Percentiles rank a stretch among this genome's conserved stretches.
Conservation (phyloP, 2,888 invertebrate genomes). For the Hemithea aestivaria region DNA sequence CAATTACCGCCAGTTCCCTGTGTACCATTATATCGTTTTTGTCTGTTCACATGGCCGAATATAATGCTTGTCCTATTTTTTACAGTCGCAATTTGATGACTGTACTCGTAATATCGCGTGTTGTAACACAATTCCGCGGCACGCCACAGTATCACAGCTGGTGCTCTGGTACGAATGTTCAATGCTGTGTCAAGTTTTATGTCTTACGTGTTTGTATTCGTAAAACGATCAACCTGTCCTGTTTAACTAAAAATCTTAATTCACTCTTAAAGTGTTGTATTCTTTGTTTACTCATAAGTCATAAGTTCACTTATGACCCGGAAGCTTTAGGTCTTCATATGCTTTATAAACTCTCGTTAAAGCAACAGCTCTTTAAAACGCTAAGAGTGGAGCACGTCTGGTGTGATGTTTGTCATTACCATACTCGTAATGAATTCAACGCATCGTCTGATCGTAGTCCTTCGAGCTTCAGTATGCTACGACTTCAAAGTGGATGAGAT, state of each 20-base stretch:
- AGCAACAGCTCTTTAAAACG: too few relatives aligned
- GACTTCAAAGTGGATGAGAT: slow-evolving; percentile 30
- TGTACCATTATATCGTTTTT: slow-evolving; percentile 23
- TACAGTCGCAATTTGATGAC: slow-evolving; percentile 28
- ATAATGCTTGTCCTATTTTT: slow-evolving; percentile 30
- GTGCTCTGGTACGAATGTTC: slow-evolving; percentile 26
- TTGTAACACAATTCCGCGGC: slow-evolving; percentile 25
- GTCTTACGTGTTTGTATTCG: slow-evolving; percentile 23
- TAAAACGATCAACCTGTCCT: slow-evolving; percentile 20
- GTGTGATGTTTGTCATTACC: slow-evolving; percentile 16
- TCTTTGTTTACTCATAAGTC: slow-evolving; percentile 15
- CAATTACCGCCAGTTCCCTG: slow-evolving; percentile 17
- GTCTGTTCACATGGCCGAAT: slow-evolving; percentile 22
- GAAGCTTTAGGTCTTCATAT: too few relatives aligned
- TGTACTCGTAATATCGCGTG: slow-evolving; percentile 32
- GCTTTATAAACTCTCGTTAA: too few relatives aligned
- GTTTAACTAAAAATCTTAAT: too few relatives aligned
- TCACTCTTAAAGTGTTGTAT: too few relatives aligned
- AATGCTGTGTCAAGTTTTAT: slow-evolving; percentile 26
- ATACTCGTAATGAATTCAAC: slow-evolving; percentile 23
- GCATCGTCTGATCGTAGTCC: slow-evolving; percentile 27
- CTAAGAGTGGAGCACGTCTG: slow-evolving; percentile 22
- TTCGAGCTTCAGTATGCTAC: slow-evolving; percentile 23
- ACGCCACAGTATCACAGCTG: slow-evolving; percentile 26
- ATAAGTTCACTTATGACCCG: too few relatives aligned